Evolutionary conservation across 2,113 vertebrate genomes (phyloP).

Genomic region (Spermophilus dauricus): DNA sequence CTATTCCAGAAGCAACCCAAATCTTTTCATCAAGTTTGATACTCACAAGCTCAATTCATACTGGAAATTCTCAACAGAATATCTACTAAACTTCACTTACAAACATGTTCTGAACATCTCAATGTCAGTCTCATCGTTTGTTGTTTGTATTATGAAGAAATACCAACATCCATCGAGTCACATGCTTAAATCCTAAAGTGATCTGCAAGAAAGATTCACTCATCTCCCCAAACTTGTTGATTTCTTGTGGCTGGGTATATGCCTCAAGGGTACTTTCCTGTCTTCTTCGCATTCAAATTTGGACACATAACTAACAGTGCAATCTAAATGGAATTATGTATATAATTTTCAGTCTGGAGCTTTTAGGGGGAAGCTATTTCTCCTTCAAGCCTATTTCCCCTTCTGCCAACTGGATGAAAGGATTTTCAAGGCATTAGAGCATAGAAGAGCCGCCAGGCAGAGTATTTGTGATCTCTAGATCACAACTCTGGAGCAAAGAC

Average conservation of each 20-base stretch:
- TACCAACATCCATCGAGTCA: rapidly evolving
- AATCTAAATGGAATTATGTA: neutral
- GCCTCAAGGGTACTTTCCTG: neutral
- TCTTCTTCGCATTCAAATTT: neutral
- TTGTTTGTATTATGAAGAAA: neutral
- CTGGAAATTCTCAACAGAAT: neutral
- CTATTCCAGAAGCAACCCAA: neutral
- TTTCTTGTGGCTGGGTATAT: rapidly evolving
- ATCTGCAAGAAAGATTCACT: neutral
- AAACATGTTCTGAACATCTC: neutral
- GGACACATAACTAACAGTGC: neutral
- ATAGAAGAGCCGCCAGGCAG: neutral
- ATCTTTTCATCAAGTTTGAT: neutral
- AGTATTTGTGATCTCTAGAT: neutral
- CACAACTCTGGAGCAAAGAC: neutral
- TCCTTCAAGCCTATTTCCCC: neutral
- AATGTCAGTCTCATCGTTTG: neutral
- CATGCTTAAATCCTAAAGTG: neutral
- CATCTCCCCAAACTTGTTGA: neutral
- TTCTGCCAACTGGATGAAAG: neutral
- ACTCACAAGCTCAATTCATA: neutral
- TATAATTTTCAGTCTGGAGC: neutral
- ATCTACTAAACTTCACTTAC: no score
- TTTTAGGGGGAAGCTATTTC: neutral
- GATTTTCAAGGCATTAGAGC: neutral